Conservation (phyloP, 1,140 invertebrate genomes). For the Archegozetes longisetosus region DNA sequence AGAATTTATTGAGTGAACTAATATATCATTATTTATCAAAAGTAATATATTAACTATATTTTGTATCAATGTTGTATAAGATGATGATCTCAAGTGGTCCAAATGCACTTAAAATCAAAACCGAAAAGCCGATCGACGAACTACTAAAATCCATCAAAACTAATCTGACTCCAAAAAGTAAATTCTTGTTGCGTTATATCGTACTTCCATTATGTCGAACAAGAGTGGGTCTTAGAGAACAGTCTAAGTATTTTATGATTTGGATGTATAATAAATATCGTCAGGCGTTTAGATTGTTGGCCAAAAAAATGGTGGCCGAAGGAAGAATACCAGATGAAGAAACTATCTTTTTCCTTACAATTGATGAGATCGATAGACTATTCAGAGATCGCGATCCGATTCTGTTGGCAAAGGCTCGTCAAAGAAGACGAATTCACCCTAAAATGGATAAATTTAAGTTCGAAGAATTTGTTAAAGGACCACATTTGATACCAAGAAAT, state of each 20-base stretch:
- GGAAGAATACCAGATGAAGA: conserved; percentile 46
- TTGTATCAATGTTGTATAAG: conserved; percentile 1
- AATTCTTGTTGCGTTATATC: conserved; percentile 28
- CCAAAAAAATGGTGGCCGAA: conserved; percentile 38
- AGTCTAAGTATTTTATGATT: conserved; percentile 20
- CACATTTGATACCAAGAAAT: conserved; percentile 3
- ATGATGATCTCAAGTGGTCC: neutral
- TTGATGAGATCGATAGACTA: conserved; percentile 40
- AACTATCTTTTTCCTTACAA: conserved; percentile 50
- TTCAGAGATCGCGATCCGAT: conserved; percentile 37
- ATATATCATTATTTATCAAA: too few species aligned
- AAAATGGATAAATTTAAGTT: conserved; percentile 42
- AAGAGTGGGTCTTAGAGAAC: conserved; percentile 34
- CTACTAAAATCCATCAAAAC: conserved; percentile 9
- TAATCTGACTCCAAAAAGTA: neutral
- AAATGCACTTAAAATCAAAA: too few species aligned
- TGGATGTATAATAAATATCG: conserved; percentile 41
- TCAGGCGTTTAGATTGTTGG: conserved; percentile 40
- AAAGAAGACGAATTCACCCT: conserved; percentile 39
- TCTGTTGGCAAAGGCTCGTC: conserved; percentile 45
- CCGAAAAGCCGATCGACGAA: conserved; percentile 9
- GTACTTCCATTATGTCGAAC: conserved; percentile 40
- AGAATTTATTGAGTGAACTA: too few species aligned
- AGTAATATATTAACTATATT: conserved; percentile 1
- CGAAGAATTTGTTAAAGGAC: conserved; percentile 42